Evolutionary conservation across 1,140 invertebrate species (phyloP).

Genomic region (Drosophila ficusphila): DNA sequence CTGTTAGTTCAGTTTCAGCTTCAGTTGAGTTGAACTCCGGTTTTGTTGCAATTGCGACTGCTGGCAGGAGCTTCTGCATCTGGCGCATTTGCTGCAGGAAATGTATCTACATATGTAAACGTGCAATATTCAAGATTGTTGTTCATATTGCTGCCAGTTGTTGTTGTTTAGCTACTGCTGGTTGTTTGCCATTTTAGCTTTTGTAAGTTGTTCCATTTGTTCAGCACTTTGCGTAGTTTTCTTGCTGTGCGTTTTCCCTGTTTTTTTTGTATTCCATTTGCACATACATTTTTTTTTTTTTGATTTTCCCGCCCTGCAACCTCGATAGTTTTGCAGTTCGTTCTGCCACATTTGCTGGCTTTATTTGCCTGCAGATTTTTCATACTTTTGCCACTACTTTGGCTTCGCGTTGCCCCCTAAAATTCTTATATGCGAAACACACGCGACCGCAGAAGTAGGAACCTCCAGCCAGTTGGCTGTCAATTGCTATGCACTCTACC

Average conservation of each 20-base stretch:
- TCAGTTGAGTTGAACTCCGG: constrained; percentile 21
- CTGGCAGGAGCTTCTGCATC: constrained; percentile 28
- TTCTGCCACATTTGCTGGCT: constrained; percentile 70
- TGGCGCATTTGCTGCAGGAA: constrained; percentile 66
- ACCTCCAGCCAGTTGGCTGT: constrained; percentile 39
- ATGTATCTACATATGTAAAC: constrained; percentile 80
- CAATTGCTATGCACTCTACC: constrained; percentile 53
- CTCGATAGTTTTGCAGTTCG: constrained; percentile 42
- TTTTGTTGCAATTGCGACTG: constrained; percentile 7
- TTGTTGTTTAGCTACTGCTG: constrained; percentile 37
- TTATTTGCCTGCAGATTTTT: constrained; percentile 63
- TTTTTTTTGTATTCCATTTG: constrained; percentile 34
- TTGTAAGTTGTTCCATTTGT: constrained; percentile 74
- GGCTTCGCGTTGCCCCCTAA: constrained; percentile 4
- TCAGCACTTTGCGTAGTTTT: constrained; percentile 76
- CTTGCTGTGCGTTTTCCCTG: constrained; percentile 9
- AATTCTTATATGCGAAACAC: constrained; percentile 28
- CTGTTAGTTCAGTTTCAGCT: constrained; percentile 37
- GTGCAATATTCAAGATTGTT: constrained; percentile 80
- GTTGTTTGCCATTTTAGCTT: constrained; percentile 78
- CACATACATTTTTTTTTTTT: constrained; percentile 35
- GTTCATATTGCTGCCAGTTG: constrained; percentile 72
- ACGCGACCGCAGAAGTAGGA: constrained; percentile 28
- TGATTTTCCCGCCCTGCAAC: constrained; percentile 24
- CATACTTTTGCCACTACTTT: constrained; percentile 32